Percentiles rank a stretch among this genome's conserved stretches.
phyloP scores from a whole-genome alignment of 2,797 vertebrate species.

The Mormyrops boulengeri region DNA sequence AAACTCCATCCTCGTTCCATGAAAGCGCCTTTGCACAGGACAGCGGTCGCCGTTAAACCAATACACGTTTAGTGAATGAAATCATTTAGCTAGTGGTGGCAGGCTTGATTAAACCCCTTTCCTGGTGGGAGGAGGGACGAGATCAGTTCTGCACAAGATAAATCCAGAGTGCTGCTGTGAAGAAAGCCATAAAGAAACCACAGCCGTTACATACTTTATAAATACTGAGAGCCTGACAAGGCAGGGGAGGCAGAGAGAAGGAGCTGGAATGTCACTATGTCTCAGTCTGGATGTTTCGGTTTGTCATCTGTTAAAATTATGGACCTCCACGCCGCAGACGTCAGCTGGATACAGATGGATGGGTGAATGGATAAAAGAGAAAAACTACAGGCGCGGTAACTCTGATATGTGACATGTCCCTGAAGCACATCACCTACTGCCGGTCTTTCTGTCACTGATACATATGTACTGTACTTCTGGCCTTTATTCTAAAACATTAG shows the following conservation, averaged over 20 bases:
- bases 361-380: not conserved
- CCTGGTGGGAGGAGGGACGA: not conserved
- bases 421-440: not conserved
- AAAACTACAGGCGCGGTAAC: not conserved
- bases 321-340: not conserved
- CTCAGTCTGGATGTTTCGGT: not conserved
- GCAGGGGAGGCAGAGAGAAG: not conserved
- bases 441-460: not conserved
- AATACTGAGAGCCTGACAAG: not conserved
- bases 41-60: constrained; percentile 9
- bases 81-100: constrained; percentile 18
- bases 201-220: not conserved
- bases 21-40: constrained; percentile 16
- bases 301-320: not conserved
- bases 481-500: not conserved
- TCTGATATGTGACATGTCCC: not conserved
- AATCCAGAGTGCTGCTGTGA: not conserved
- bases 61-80: constrained; percentile 12
- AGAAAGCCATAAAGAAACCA: not conserved
- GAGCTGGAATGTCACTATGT: not conserved
- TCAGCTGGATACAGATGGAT: constrained; percentile 3
- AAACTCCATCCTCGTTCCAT: not conserved
- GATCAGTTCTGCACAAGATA: constrained; percentile 1
- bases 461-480: not conserved
- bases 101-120: constrained; percentile 17